Conservation (phyloP, 2,888 invertebrate species). For the Heterodera filipjevi region DNA sequence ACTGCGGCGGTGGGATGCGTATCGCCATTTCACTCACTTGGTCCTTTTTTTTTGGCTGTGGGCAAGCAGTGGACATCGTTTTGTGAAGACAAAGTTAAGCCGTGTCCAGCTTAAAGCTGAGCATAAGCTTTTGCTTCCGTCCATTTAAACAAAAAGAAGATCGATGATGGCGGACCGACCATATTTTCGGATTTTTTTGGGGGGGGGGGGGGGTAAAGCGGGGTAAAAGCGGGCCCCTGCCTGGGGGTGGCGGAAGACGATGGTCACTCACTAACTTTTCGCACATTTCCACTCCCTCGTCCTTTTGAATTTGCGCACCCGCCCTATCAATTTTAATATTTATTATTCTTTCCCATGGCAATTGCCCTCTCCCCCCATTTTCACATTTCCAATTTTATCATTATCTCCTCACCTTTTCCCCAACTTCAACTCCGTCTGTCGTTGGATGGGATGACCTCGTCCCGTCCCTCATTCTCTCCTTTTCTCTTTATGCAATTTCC, state of each 20-base stretch:
- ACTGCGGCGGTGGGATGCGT: not conserved
- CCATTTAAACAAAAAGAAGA: not conserved
- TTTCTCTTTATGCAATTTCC: not conserved
- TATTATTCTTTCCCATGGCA: too few relatives aligned
- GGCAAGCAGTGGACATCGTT: not conserved
- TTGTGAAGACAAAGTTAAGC: conserved; percentile 12
- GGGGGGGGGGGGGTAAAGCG: not conserved
- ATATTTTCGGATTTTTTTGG: not conserved
- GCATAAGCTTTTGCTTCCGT: not conserved
- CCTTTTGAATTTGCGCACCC: too few relatives aligned
- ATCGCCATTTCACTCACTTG: not conserved
- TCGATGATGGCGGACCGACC: too few relatives aligned
- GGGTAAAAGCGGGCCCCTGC: too few relatives aligned
- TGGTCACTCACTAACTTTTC: too few relatives aligned
- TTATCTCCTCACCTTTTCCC: too few relatives aligned
- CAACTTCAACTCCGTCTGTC: not conserved
- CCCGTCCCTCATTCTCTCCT: not conserved
- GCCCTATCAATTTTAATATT: too few relatives aligned
- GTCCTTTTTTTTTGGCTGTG: not conserved
- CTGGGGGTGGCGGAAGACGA: too few relatives aligned
- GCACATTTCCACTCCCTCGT: too few relatives aligned
- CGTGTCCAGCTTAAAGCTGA: not conserved
- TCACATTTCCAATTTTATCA: too few relatives aligned
- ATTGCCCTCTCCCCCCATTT: too few relatives aligned
- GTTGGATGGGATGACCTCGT: not conserved